Evolutionary conservation across 2,113 vertebrate species (phyloP).

Genomic region (Lophura nycthemera): DNA sequence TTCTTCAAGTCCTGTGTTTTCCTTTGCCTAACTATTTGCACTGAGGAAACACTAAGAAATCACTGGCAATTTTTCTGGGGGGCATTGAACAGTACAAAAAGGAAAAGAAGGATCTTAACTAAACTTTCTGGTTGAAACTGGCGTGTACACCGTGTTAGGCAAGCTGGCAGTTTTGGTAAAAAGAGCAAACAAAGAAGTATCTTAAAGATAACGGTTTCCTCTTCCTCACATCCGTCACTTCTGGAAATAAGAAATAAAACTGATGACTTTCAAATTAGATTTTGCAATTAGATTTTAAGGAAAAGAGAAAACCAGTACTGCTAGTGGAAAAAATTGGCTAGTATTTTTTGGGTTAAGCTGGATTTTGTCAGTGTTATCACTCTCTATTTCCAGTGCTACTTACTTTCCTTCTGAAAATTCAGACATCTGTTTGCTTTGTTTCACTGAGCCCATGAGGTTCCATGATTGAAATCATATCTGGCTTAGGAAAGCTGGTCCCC

Average conservation of each 20-base stretch:
- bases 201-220: neutral
- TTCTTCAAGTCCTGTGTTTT: neutral
- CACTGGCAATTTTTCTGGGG: neutral
- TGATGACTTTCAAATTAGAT: neutral
- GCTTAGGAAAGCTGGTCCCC: conserved; percentile 28
- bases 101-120: neutral
- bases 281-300: neutral
- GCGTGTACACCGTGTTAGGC: accelerated
- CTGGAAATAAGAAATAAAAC: neutral
- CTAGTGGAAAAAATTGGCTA: neutral
- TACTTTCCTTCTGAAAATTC: conserved; percentile 38
- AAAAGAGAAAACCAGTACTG: neutral
- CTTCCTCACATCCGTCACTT: neutral
- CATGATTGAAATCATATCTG: conserved; percentile 33
- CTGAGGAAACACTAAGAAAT: neutral
- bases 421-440: conserved; percentile 70
- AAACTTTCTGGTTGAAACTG: neutral
- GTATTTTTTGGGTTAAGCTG: conserved; percentile 25
- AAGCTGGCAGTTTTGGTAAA: neutral
- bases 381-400: conserved; percentile 23
- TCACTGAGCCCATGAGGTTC: conserved; percentile 40
- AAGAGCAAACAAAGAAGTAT: neutral
- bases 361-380: conserved; percentile 18
- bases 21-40: neutral
- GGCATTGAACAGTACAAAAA: neutral